phyloP scores from a whole-genome alignment of 2,113 vertebrate genomes.

The Taurulus bubalis region DNA sequence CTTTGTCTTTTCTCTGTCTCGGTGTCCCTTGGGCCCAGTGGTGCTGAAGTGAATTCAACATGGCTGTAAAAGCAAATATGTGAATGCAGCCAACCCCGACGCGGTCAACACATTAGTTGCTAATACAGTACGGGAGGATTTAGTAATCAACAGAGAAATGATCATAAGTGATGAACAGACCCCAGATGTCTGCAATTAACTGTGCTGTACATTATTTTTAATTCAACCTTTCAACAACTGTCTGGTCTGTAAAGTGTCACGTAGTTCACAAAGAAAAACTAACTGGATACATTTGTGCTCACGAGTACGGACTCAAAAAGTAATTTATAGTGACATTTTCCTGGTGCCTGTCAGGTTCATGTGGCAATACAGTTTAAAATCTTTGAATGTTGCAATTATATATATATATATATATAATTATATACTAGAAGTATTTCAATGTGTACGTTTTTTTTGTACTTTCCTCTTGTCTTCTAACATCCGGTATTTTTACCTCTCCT shows the following conservation, averaged over 20 bases:
- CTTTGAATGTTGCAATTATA: background rate
- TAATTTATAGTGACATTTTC: background rate
- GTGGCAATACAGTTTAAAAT: background rate
- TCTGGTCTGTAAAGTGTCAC: background rate
- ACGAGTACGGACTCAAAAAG: background rate
- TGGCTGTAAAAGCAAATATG: background rate
- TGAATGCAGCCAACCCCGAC: background rate
- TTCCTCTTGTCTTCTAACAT: constrained; percentile 28
- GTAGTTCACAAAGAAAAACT: background rate
- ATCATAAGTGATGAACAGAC: background rate
- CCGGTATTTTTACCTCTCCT: constrained; percentile 39
- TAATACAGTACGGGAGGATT: background rate
- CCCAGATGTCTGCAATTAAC: background rate
- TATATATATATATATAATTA: background rate
- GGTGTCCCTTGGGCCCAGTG: background rate
- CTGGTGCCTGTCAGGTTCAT: background rate
- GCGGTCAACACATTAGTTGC: background rate
- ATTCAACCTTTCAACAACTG: background rate
- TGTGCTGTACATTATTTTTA: background rate
- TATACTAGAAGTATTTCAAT: background rate
- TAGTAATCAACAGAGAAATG: background rate
- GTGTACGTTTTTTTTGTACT: background rate
- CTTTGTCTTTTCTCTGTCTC: background rate
- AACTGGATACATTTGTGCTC: background rate
- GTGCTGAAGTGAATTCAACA: background rate